Conservation (phyloP, 2,797 vertebrate genomes). For the Natrix natrix region DNA sequence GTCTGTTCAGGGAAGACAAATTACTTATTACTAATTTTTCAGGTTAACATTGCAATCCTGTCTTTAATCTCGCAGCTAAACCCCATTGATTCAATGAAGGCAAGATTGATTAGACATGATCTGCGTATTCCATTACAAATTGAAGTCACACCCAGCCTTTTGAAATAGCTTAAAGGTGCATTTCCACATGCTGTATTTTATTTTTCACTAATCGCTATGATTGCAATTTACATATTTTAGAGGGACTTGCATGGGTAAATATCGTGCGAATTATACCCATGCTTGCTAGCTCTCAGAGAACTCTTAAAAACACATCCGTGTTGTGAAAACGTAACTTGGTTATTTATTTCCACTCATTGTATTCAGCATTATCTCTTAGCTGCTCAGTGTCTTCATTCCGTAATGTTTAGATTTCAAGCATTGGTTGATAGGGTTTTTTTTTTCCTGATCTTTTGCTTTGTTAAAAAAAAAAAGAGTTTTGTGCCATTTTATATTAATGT, state of each 20-base stretch:
- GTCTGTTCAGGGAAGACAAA: background rate
- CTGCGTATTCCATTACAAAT: background rate
- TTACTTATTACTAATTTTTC: background rate
- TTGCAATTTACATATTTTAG: background rate
- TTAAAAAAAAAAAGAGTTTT: slow-evolving; percentile 9
- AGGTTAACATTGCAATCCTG: background rate
- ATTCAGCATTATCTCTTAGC: background rate
- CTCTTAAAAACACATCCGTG: background rate
- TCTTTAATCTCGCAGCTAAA: background rate
- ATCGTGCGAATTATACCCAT: background rate
- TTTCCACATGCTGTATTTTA: background rate
- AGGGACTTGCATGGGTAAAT: background rate
- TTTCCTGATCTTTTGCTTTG: slow-evolving; percentile 36
- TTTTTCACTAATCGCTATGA: background rate
- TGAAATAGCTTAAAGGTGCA: background rate
- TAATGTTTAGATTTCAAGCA: slow-evolving; percentile 42
- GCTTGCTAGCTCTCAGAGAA: background rate
- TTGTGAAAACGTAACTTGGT: slow-evolving; percentile 22
- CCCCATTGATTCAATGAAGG: background rate
- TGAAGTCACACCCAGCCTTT: background rate
- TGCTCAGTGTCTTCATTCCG: slow-evolving; percentile 40
- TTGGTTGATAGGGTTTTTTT: slow-evolving; percentile 1
- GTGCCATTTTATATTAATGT: slow-evolving; percentile 61
- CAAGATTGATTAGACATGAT: background rate
- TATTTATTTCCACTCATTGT: slow-evolving; percentile 31